Base-by-base conservation (phyloP, 2,797 vertebrate genomes). In the Pitangus sulphuratus region DNA sequence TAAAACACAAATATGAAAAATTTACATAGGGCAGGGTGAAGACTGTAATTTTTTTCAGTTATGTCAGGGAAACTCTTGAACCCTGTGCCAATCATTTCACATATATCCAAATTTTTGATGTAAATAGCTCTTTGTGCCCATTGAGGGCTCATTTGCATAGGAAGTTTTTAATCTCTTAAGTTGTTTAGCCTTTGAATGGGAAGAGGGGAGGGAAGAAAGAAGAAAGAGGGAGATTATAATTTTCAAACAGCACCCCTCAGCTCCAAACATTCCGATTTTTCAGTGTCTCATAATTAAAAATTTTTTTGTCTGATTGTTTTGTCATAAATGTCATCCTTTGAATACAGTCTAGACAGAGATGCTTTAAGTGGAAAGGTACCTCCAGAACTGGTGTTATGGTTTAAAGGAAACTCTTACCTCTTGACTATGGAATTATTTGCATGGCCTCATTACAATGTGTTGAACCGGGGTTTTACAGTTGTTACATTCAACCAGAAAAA, bases 381-480 rank as follows among this genome's bases (percentile, higher is more conserved):
- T 84, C 86, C 35, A 74, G 0, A 40, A 42, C 2, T 58, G 6
- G 20, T 39, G 42, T 71, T 61, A 60, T n/a, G 22, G 22, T 51
- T 81, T 72, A 60, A 65, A 66, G 53, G 74, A 87, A 93, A 54
- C 15, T 50, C 42, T 77, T 74, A 70, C 33, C 10, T 87, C 75
- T 84, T 79, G 37, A 12, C 48, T 68, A 15, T 45, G 37, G 79
- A 91, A 93, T 91, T 70, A 58, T 16, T 88, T 85, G 42, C 44
- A 44, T 78, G 61, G 33, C 20, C 30, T 84, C 13, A 33, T 54
- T 76, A 19, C 3, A 65, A 51, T 56, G 12, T 65, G 21, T 57
- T 58, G 44, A 16, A 56, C 88, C 69, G 12, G 17, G 24, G 1
- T 45, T 96, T 93, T 83, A 18, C 31, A 15, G 6, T 25, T 51